Conservation (phyloP, 2,888 invertebrate genomes). For the Athalia cordata region DNA sequence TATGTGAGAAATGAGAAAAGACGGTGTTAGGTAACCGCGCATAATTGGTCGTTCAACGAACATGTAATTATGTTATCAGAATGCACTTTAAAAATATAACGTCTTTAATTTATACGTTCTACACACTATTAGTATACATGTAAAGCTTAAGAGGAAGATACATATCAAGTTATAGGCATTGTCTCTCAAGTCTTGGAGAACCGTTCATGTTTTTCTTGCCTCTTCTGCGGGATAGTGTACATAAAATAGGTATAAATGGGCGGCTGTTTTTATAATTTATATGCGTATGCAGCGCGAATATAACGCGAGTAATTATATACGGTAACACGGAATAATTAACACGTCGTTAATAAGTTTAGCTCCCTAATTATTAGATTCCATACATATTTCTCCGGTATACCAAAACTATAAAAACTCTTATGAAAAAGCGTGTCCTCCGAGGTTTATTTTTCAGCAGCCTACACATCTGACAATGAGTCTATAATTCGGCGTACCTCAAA, state of each 20-base stretch:
- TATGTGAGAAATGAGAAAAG: background rate
- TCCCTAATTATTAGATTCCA: conserved; percentile 24
- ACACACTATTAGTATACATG: background rate
- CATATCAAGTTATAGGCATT: background rate
- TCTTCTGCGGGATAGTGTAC: no score
- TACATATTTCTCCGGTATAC: conserved; percentile 5
- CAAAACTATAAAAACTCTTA: background rate
- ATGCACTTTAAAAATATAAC: conserved; percentile 12
- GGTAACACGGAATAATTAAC: conserved; percentile 25
- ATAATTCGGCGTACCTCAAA: conserved; percentile 1
- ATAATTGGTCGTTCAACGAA: conserved; percentile 33
- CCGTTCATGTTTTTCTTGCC: conserved; percentile 9
- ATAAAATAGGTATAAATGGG: background rate
- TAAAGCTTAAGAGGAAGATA: background rate
- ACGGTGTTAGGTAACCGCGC: conserved; percentile 23
- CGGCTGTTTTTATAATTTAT: conserved; percentile 1
- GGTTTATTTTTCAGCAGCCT: background rate
- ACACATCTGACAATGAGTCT: background rate
- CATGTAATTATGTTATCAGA: conserved; percentile 16
- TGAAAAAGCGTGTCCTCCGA: conserved; percentile 14
- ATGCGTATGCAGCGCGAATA: conserved; percentile 5
- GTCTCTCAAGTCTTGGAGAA: conserved; percentile 16
- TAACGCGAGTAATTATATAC: background rate
- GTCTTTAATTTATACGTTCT: background rate
- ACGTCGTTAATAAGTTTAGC: conserved; percentile 29